phyloP scores from a whole-genome alignment of 2,888 invertebrate species.

The Leptinotarsa peninsularis region DNA sequence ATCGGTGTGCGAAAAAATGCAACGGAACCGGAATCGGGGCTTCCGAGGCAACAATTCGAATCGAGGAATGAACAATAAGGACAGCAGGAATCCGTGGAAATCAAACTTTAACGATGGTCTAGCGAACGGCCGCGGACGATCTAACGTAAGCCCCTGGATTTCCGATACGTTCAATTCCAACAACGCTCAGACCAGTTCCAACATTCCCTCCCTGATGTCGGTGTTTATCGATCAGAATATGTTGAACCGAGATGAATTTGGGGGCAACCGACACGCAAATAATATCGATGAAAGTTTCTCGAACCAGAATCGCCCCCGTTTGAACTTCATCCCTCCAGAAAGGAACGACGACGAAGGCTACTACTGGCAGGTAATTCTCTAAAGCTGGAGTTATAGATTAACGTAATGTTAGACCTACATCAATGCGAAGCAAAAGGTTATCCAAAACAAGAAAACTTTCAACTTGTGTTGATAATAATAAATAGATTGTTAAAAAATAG shows the following conservation, averaged over 20 bases:
- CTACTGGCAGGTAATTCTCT: background rate
- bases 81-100: constrained; percentile 28
- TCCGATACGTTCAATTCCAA: background rate
- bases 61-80: constrained; percentile 20
- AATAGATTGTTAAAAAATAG: no score
- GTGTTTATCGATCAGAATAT: background rate
- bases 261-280: background rate
- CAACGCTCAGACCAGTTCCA: background rate
- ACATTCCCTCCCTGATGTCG: constrained; percentile 4
- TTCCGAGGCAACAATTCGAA: constrained; percentile 23
- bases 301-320: background rate
- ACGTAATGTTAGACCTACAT: no score
- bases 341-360: background rate
- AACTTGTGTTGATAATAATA: no score
- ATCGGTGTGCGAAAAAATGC: constrained; percentile 11
- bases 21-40: constrained; percentile 30
- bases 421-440: no score
- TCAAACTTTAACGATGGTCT: constrained; percentile 2
- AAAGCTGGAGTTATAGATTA: background rate
- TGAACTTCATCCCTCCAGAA: background rate
- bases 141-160: background rate
- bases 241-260: background rate
- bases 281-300: background rate
- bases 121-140: background rate
- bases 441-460: no score